Conservation (phyloP, 2,113 vertebrate species). For the Ondatra zibethicus region DNA sequence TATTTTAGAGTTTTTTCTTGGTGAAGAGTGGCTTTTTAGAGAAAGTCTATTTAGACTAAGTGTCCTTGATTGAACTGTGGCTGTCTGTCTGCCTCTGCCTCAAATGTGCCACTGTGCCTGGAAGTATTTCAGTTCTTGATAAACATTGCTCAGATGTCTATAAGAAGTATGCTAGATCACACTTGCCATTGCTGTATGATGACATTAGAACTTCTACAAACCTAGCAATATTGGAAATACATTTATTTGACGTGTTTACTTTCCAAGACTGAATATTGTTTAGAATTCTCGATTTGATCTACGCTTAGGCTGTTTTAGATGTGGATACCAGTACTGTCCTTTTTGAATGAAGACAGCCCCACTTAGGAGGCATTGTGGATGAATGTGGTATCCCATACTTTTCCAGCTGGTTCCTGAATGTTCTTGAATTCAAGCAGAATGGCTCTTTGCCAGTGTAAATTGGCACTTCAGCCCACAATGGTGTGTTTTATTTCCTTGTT, state of each 20-base stretch:
- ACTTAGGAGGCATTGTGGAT: background rate
- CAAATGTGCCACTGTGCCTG: no score
- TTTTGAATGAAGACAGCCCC: background rate
- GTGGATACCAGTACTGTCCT: background rate
- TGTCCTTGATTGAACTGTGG: background rate
- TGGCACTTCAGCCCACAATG: background rate
- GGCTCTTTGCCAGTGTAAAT: conserved; percentile 59
- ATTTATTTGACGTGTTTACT: conserved; percentile 6
- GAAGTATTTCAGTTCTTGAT: background rate
- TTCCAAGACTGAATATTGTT: background rate
- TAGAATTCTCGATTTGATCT: background rate
- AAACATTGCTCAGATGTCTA: background rate
- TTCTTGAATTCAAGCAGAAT: conserved; percentile 63
- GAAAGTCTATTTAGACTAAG: background rate
- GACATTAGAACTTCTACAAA: background rate
- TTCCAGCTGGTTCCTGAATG: conserved; percentile 60
- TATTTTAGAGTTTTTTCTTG: background rate
- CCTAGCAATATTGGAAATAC: background rate
- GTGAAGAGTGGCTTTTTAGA: background rate
- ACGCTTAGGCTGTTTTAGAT: background rate
- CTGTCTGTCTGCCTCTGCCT: background rate
- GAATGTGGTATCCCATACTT: background rate
- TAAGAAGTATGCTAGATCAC: background rate
- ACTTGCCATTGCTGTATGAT: background rate
- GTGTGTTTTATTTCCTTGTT: conserved; percentile 56